These are phyloP conservation scores for Ellobius talpinus DNA, from an alignment of 2,113 vertebrate genomes.

Conservation along the genomic window DNA sequence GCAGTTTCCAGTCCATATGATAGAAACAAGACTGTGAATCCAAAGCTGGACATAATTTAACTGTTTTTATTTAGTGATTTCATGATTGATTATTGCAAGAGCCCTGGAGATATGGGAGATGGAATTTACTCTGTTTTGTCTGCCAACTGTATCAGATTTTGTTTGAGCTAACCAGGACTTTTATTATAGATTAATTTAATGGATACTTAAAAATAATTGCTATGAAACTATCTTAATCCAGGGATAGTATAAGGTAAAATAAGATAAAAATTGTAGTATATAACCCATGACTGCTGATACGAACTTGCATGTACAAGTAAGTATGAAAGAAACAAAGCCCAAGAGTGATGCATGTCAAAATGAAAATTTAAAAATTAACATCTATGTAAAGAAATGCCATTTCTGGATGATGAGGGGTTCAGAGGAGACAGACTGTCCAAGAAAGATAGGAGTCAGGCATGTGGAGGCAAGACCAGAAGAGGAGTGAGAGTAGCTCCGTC, in stretches of 20 bases:
- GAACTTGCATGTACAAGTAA: not conserved
- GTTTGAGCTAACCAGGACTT: not conserved
- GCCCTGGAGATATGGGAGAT: not conserved
- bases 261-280: not conserved
- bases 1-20: not conserved
- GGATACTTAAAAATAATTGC: not conserved
- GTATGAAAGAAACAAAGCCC: not conserved
- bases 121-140: not conserved
- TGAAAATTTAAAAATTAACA: not conserved
- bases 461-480: not conserved
- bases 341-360: not conserved
- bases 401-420: not conserved
- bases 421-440: not conserved
- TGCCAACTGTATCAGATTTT: not conserved
- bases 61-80: not conserved
- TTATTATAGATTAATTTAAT: conserved; percentile 17
- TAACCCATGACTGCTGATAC: not conserved
- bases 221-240: not conserved
- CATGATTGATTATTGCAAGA: not conserved
- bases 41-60: not conserved
- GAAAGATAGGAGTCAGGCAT: not conserved
- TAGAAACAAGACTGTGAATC: not conserved
- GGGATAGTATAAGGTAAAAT: not conserved
- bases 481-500: not conserved
- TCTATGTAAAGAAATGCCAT: not conserved